Evolutionary conservation across 2,113 vertebrate genomes (phyloP).

Genomic region (Sinocyclocheilus grahami): DNA sequence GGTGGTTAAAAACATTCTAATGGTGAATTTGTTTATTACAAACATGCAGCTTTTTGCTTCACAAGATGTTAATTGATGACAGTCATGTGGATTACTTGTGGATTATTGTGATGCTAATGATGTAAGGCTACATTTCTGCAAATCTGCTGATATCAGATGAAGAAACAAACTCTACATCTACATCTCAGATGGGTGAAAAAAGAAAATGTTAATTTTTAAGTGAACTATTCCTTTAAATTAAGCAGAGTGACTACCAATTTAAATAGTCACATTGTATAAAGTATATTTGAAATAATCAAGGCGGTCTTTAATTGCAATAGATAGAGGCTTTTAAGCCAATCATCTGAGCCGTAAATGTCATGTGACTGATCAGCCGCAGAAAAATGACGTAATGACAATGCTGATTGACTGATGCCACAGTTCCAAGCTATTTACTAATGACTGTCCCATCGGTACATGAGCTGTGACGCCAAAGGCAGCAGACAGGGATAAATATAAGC

Average conservation of each 20-base stretch:
- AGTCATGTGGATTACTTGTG: no score
- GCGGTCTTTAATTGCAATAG: neutral
- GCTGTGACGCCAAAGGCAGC: slow-evolving; percentile 4
- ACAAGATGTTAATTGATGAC: no score
- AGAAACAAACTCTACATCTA: no score
- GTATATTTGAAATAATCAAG: neutral
- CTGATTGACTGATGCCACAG: neutral
- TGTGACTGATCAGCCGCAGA: neutral
- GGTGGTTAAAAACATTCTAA: no score
- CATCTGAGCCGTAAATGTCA: neutral
- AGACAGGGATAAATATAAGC: slow-evolving; percentile 18
- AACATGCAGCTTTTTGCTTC: no score
- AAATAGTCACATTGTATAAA: neutral
- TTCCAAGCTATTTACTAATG: slow-evolving; percentile 11
- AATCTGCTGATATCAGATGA: no score
- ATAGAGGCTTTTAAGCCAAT: slow-evolving; percentile 24
- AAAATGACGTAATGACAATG: neutral
- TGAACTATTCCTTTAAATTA: no score
- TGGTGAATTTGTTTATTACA: no score
- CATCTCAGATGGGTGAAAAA: no score
- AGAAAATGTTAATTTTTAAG: no score
- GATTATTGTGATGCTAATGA: no score
- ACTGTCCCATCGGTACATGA: neutral
- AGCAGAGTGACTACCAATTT: neutral
- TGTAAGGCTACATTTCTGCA: no score